Percentiles rank a stretch among this genome's conserved stretches.
Conservation (phyloP, 2,888 invertebrate genomes). For the Pristionchus arcanus region DNA sequence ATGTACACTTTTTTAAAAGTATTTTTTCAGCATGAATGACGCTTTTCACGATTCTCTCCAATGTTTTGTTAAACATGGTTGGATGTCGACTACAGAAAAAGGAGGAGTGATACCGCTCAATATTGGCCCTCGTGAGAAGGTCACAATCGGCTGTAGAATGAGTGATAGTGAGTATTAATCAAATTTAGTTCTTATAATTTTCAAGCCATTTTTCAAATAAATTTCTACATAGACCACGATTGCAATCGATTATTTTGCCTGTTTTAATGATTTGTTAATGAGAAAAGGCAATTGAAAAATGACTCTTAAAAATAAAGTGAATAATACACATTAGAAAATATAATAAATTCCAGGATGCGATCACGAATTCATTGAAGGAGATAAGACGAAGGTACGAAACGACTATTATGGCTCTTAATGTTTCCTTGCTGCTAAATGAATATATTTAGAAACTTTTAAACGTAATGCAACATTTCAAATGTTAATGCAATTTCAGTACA, state of each 20-base stretch:
- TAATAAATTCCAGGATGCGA: background rate
- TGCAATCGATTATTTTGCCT: too few species aligned
- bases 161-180: background rate
- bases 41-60: background rate
- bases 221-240: too few species aligned
- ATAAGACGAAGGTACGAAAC: background rate
- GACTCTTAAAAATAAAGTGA: too few species aligned
- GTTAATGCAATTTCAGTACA: background rate
- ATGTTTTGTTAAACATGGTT: background rate
- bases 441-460: too few species aligned
- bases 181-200: background rate
- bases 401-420: background rate
- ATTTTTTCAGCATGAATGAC: background rate
- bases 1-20: background rate
- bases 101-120: background rate
- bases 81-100: background rate
- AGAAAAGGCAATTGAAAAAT: too few species aligned
- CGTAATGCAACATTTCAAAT: too few species aligned
- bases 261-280: too few species aligned
- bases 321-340: too few species aligned
- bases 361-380: background rate
- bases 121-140: background rate
- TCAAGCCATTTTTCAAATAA: too few species aligned
- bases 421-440: background rate
- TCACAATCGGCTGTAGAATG: background rate